phyloP scores from a whole-genome alignment of 2,888 invertebrate genomes.

The Metellina segmentata region DNA sequence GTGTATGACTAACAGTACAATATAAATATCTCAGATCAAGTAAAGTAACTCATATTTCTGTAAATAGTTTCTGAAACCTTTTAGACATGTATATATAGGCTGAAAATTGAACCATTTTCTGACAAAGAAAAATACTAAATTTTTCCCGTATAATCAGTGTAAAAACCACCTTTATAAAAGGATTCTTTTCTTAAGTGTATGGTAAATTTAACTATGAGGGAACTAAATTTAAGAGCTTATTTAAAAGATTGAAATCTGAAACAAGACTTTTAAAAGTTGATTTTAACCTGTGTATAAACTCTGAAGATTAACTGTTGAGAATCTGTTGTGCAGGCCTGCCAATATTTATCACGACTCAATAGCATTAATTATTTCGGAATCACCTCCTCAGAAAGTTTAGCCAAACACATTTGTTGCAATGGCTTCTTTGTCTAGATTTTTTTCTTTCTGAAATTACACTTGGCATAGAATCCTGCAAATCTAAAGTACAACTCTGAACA shows the following conservation, averaged over 20 bases:
- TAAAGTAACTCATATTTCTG: background rate
- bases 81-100: background rate
- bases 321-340: too few relatives aligned
- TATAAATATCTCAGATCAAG: background rate
- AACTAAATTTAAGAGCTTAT: background rate
- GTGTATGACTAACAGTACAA: background rate
- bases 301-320: too few relatives aligned
- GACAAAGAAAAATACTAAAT: background rate
- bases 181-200: background rate
- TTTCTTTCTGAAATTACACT: too few relatives aligned
- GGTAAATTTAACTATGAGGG: background rate
- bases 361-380: too few relatives aligned
- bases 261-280: too few relatives aligned
- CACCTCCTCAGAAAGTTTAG: too few relatives aligned
- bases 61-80: background rate
- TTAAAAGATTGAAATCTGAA: background rate
- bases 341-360: too few relatives aligned
- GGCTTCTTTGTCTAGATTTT: too few relatives aligned
- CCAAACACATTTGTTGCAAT: too few relatives aligned
- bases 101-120: background rate
- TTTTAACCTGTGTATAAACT: too few relatives aligned
- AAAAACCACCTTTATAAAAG: background rate
- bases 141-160: background rate
- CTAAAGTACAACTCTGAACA: too few relatives aligned
- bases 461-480: too few relatives aligned